These are phyloP conservation scores for Brenthis ino DNA, from an alignment of 2,888 invertebrate species.

Conservation along the genomic window DNA sequence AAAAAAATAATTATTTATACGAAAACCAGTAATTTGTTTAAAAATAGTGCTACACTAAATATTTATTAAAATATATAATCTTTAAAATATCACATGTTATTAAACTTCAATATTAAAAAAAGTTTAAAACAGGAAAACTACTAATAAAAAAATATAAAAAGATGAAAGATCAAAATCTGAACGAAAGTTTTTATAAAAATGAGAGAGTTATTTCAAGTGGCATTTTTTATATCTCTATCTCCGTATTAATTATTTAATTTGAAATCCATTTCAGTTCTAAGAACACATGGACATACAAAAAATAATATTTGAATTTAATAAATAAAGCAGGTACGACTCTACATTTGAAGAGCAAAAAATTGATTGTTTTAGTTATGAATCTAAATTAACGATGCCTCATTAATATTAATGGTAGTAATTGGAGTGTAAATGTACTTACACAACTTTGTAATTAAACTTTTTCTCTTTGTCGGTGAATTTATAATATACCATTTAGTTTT, in stretches of 20 bases:
- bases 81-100: neutral
- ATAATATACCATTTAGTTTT: neutral
- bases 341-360: constrained; percentile 25
- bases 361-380: constrained; percentile 31
- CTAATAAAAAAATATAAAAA: neutral
- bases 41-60: neutral
- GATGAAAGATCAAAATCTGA: neutral
- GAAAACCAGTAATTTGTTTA: neutral
- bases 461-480: constrained; percentile 4
- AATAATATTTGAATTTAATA: constrained; percentile 5
- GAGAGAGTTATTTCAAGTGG: neutral
- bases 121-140: no score
- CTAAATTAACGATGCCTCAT: constrained; percentile 29
- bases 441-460: constrained; percentile 25
- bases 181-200: neutral
- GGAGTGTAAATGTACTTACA: constrained; percentile 19
- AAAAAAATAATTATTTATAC: neutral
- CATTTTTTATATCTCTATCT: neutral
- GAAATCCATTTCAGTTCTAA: constrained; percentile 16
- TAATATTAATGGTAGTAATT: constrained; percentile 35
- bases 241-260: neutral
- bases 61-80: neutral
- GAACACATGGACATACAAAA: constrained; percentile 5
- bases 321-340: constrained; percentile 12
- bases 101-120: neutral